Evolutionary conservation across 2,797 vertebrate species (phyloP).

Genomic region (Sebastes miniatus): DNA sequence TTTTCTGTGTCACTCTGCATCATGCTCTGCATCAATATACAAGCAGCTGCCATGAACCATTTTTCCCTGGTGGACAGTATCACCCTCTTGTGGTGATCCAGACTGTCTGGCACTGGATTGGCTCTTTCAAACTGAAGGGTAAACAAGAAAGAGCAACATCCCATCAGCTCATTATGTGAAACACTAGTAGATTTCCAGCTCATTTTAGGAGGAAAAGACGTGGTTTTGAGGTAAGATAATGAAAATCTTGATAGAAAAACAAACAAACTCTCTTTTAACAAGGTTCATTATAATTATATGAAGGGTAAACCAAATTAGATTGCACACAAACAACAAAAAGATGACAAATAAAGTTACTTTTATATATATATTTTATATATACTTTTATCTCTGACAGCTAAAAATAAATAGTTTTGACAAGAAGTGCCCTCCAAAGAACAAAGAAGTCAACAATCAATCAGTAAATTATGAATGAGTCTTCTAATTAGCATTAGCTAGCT

Average conservation of each 20-base stretch:
- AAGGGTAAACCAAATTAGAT: not conserved
- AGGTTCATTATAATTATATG: not conserved
- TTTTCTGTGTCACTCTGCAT: not conserved
- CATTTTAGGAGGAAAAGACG: not conserved
- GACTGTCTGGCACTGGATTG: constrained; percentile 6
- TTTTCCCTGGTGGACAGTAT: not conserved
- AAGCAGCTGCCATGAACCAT: not conserved
- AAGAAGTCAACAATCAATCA: not conserved
- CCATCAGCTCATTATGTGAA: not conserved
- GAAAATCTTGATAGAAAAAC: not conserved
- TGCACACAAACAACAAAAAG: no score
- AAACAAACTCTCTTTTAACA: not conserved
- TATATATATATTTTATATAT: no score
- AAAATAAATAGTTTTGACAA: no score
- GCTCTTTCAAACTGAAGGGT: constrained; percentile 26
- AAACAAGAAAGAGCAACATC: not conserved
- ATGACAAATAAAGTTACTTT: not conserved
- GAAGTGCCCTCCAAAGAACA: not conserved
- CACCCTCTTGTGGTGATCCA: constrained; percentile 11
- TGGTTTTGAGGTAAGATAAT: constrained; percentile 20
- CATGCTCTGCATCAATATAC: not conserved
- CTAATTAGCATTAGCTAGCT: not conserved
- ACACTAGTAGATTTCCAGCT: not conserved
- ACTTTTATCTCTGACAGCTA: no score
- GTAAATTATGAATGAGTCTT: not conserved